Conservation (phyloP, 2,113 vertebrate species). For the Toxostoma redivivum region DNA sequence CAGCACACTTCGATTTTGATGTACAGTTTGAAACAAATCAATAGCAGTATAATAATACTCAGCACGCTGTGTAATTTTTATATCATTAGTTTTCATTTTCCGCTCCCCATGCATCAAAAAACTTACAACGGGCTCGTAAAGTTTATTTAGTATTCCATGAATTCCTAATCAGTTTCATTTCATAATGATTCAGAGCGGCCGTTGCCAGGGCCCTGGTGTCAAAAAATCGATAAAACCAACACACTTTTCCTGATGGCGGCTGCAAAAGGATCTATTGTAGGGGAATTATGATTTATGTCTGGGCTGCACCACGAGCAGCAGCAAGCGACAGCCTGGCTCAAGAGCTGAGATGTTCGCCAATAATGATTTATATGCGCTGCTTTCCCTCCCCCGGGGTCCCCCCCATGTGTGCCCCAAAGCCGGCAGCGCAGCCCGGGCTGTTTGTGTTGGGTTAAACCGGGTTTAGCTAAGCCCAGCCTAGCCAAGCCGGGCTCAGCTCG, state of each 20-base stretch:
- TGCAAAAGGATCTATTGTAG: constrained; percentile 97
- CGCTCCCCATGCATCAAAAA: constrained; percentile 89
- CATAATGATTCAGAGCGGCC: constrained; percentile 92
- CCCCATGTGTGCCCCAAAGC: neutral
- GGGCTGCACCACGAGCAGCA: constrained; percentile 83
- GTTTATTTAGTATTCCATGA: constrained; percentile 99
- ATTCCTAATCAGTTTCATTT: constrained; percentile 99
- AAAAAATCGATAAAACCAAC: constrained; percentile 98
- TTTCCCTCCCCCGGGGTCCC: constrained; percentile 62
- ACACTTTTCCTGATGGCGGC: constrained; percentile 92
- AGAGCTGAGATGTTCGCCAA: constrained; percentile 95
- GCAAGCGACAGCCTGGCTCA: constrained; percentile 85
- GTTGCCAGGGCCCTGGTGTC: constrained; percentile 81
- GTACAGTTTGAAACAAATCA: constrained; percentile 99
- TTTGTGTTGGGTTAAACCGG: neutral
- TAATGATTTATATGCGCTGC: constrained; percentile 97
- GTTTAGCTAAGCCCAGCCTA: neutral
- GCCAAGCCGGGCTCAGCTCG: neutral
- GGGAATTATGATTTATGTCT: constrained; percentile 99
- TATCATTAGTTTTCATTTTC: constrained; percentile 94
- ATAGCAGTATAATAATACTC: constrained; percentile 96
- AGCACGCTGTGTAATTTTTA: constrained; percentile 98
- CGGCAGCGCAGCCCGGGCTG: neutral
- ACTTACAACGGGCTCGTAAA: constrained; percentile 90
- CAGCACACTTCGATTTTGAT: constrained; percentile 83